Evolutionary conservation across 2,113 vertebrate genomes (phyloP).

Genomic region (human (Homo sapiens)): GRCh38 chr15:75847001-75847500

Average conservation of each 20-base stretch:
- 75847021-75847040: not conserved
- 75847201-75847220: not conserved
- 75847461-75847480: not conserved
- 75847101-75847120: not conserved
- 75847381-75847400: not conserved
- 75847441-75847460: not conserved
- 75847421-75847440: not conserved
- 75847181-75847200: not conserved
- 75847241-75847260: not conserved
- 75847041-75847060: not conserved
- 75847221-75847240: constrained; percentile 16
- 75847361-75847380: not conserved
- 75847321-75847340: not conserved
- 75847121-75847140: not conserved
- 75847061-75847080: constrained; percentile 23
- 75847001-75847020: not conserved
- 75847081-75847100: not conserved
- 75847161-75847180: not conserved
- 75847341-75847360: constrained; percentile 13
- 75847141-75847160: not conserved
- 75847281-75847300: not conserved
- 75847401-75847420: not conserved
- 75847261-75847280: not conserved
- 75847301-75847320: not conserved
- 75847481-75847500: not conserved